Base-by-base conservation (phyloP, 2,797 vertebrate genomes). In the Syncerus caffer region DNA sequence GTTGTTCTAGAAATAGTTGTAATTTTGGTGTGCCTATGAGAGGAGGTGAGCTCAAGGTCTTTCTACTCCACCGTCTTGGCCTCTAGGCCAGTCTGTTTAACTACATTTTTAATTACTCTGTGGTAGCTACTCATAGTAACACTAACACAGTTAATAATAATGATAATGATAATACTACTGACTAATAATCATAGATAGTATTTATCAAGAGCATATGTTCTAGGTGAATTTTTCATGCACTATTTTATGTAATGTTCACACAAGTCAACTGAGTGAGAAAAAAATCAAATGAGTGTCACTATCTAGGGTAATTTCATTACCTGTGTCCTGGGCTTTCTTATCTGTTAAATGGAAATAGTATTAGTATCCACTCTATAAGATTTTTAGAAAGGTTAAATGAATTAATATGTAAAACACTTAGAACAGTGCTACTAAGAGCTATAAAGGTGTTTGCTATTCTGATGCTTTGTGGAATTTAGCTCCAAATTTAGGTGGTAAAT, bases 71-170 rank as follows among this genome's bases (percentile, higher is more conserved):
- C 47, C 17, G 21, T 80, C 78, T 51, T 80, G 29, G 45, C 29
- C 78, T 51, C 47, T n/a, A 80, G 29, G 29, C 27, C 76, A 79
- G 27, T 57, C 21, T 76, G 34, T 55, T 83, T 91, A 92, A 74
- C 51, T 58, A 10, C 23, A 84, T 42, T 85, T 85, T 85, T 58
- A 85, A 38, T 58, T 34, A 85, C 31, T 15, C 45, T 58, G 31
- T 8, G 45, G 38, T 87, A 89, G 92, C 42, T 90, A 60, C 53
- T 96, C 19, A 29, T 76, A 90, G 45, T 67, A 95, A 95, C 89
- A 80, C 4, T 64, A 74, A 55, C 7, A 57, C 4, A 79, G 53
- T 83, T 78, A 87, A 87, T 85, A 90, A 83, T 38, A 80, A 88
- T 42, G 21, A 2, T 53, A 92, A 53, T 42, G 76, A 27, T 53